These are phyloP conservation scores for Drosophila murphyi DNA, from an alignment of 1,140 invertebrate species.

Conservation along the genomic window DNA sequence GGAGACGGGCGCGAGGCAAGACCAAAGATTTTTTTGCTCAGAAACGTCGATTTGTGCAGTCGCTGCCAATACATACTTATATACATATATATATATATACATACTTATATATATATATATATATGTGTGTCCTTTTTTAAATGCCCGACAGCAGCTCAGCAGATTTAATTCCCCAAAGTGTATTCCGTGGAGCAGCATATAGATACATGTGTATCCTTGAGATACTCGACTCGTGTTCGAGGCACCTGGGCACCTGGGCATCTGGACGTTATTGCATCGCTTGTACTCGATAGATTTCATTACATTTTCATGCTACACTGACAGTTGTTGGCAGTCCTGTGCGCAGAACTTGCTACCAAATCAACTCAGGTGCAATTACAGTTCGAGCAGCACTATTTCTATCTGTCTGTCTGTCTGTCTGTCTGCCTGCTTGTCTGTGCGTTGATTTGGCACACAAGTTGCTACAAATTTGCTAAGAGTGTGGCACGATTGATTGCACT, in stretches of 20 bases:
- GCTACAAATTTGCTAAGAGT: conserved; percentile 14
- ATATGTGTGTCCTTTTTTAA: conserved; percentile 4
- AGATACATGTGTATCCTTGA: conserved; percentile 3
- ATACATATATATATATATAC: not conserved
- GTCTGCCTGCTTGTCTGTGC: conserved; percentile 2
- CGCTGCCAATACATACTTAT: not conserved
- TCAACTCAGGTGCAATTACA: conserved; percentile 33
- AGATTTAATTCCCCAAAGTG: conserved; percentile 40
- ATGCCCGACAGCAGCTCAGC: conserved; percentile 2
- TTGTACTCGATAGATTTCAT: conserved; percentile 32
- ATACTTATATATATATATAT: not conserved
- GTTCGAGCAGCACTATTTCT: not conserved
- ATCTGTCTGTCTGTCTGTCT: not conserved
- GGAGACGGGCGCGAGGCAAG: conserved; percentile 1
- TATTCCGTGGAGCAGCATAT: conserved; percentile 1
- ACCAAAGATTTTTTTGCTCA: conserved; percentile 6
- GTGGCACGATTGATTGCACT: conserved; percentile 32
- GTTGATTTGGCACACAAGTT: conserved; percentile 45
- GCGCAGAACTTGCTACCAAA: conserved; percentile 12
- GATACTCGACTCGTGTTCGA: not conserved
- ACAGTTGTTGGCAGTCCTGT: conserved; percentile 44
- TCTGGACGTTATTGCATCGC: not conserved
- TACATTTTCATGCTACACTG: conserved; percentile 52
- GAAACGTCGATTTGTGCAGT: conserved; percentile 35
- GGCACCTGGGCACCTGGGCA: too few species aligned